These are phyloP conservation scores for Nymphalis urticae DNA, from an alignment of 2,888 invertebrate genomes.

Conservation along the genomic window DNA sequence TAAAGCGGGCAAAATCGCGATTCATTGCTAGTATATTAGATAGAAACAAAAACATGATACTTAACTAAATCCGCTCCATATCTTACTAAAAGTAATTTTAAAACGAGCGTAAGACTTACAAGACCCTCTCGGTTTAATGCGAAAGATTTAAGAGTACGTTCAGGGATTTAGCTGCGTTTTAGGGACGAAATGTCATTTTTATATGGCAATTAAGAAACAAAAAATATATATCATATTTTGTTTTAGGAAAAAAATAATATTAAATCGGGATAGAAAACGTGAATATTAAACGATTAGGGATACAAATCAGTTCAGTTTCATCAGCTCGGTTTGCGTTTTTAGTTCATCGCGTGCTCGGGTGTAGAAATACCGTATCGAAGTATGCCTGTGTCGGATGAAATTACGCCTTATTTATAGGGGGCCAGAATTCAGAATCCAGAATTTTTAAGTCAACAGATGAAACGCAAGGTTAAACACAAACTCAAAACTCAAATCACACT, in stretches of 20 bases:
- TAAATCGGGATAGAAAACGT: neutral
- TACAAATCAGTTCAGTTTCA: no score
- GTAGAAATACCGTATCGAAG: no score
- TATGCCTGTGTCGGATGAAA: no score
- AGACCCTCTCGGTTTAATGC: slow-evolving; percentile 33
- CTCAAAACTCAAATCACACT: neutral
- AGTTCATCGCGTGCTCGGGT: no score
- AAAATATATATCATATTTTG: neutral
- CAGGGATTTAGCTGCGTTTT: slow-evolving; percentile 28
- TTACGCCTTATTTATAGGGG: no score
- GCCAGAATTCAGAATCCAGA: no score
- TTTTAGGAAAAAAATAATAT: neutral
- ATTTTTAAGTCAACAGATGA: no score
- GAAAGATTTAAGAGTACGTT: slow-evolving; percentile 34
- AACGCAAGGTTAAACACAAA: no score
- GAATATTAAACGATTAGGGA: no score
- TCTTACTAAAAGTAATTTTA: slow-evolving; percentile 38
- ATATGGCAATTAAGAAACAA: slow-evolving; percentile 27
- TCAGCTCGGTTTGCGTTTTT: no score
- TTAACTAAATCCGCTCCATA: slow-evolving; percentile 27
- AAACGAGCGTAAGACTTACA: slow-evolving; percentile 38
- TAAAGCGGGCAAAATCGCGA: no score
- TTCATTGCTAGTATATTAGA: neutral
- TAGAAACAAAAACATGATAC: slow-evolving; percentile 21
- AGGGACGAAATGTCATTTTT: slow-evolving; percentile 30